Percentiles rank a stretch among this genome's conserved stretches.
phyloP scores from a whole-genome alignment of 1,140 invertebrate genomes.

The Aradophagus sp. region DNA sequence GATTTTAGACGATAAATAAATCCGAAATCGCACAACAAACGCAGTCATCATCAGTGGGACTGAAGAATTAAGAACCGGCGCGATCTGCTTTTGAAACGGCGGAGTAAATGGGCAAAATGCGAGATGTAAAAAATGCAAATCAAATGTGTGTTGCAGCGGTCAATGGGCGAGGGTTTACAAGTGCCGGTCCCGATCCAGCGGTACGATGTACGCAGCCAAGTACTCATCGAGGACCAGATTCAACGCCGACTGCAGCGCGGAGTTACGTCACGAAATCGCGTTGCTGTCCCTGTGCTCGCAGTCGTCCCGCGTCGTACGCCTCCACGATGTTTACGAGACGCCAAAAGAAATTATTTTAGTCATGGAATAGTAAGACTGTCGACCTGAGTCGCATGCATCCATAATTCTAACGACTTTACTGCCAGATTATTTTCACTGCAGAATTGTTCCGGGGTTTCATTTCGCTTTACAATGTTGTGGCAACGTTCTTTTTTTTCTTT shows the following conservation, averaged over 20 bases:
- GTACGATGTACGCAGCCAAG: conserved; percentile 83
- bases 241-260: conserved; percentile 79
- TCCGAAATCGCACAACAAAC: conserved; percentile 9
- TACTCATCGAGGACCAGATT: conserved; percentile 81
- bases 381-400: no score
- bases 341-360: conserved; percentile 81
- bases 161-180: conserved; percentile 86
- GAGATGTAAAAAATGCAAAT: conserved; percentile 41
- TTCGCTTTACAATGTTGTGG: no score
- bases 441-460: no score
- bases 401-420: no score
- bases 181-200: conserved; percentile 78
- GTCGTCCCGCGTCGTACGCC: conserved; percentile 79
- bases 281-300: conserved; percentile 80
- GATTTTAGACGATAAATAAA: no score
- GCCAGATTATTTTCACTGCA: no score
- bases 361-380: conserved; percentile 82
- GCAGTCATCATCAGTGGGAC: conserved; percentile 14
- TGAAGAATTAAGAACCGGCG: neutral
- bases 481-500: no score
- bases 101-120: conserved; percentile 21
- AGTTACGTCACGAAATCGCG: conserved; percentile 81
- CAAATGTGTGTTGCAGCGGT: conserved; percentile 76
- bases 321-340: conserved; percentile 85
- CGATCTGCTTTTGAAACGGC: conserved; percentile 1